Conservation (phyloP, 1,140 invertebrate species). For the Hyposmocoma kahamanoa region DNA sequence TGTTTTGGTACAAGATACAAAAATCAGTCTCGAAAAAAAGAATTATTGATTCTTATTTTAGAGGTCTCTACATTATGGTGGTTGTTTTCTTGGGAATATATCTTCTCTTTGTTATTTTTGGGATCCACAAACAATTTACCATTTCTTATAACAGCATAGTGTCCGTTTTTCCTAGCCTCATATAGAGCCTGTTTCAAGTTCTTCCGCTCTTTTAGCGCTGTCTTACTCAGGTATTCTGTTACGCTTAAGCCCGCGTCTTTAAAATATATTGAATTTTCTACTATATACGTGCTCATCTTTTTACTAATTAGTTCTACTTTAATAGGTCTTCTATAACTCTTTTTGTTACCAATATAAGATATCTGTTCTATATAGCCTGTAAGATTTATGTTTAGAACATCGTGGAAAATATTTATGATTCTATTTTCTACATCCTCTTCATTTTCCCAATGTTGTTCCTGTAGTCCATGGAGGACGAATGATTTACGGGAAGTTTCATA, state of each 20-base stretch:
- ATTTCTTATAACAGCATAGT: slow-evolving; percentile 2
- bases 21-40: neutral
- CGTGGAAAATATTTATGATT: slow-evolving; percentile 4
- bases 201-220: neutral
- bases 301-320: slow-evolving; percentile 1
- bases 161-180: neutral
- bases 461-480: slow-evolving; percentile 1
- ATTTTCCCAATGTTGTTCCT: neutral
- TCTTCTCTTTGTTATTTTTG: neutral
- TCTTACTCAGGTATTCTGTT: slow-evolving; percentile 1
- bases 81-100: no score
- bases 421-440: neutral
- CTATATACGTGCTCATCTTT: neutral
- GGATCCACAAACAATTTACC: neutral
- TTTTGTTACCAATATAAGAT: neutral
- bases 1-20: slow-evolving; percentile 1
- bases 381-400: slow-evolving; percentile 1
- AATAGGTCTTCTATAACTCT: neutral
- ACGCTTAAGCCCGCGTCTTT: neutral
- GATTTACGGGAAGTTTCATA: no score
- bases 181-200: neutral
- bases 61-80: no score
- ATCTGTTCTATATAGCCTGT: neutral
- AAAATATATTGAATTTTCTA: neutral
- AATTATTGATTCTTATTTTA: no score